Conservation (phyloP, 1,140 invertebrate species). For the Acromyrmex echinatior region DNA sequence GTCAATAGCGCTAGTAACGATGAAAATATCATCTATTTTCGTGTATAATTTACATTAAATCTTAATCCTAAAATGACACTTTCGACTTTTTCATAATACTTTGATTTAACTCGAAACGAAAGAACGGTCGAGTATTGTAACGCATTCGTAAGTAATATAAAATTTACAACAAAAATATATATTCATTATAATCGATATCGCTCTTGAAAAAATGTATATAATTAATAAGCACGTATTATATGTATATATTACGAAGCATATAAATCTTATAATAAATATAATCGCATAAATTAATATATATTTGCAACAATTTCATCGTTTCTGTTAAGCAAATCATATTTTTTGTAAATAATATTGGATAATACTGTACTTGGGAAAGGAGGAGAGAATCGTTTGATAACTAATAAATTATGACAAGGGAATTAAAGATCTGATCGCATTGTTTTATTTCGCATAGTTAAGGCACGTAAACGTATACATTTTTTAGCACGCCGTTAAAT, state of each 20-base stretch:
- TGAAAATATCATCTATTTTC: neutral
- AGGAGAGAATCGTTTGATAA: neutral
- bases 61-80: neutral
- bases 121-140: conserved; percentile 38
- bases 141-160: conserved; percentile 26
- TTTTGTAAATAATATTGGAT: conserved; percentile 18
- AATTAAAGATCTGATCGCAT: conserved; percentile 13
- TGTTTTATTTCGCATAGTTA: conserved; percentile 47
- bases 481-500: conserved; percentile 41
- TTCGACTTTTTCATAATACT: conserved; percentile 18
- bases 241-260: neutral
- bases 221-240: neutral
- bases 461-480: conserved; percentile 27
- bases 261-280: conserved; percentile 38
- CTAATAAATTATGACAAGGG: neutral
- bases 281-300: conserved; percentile 11
- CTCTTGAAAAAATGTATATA: neutral
- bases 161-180: conserved; percentile 44
- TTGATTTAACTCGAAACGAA: conserved; percentile 16
- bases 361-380: neutral
- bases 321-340: conserved; percentile 20
- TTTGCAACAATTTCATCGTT: conserved; percentile 48
- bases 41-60: conserved; percentile 12
- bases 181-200: conserved; percentile 7
- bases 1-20: neutral